phyloP scores from a whole-genome alignment of 2,888 invertebrate species.

The Pyrrhia umbra region DNA sequence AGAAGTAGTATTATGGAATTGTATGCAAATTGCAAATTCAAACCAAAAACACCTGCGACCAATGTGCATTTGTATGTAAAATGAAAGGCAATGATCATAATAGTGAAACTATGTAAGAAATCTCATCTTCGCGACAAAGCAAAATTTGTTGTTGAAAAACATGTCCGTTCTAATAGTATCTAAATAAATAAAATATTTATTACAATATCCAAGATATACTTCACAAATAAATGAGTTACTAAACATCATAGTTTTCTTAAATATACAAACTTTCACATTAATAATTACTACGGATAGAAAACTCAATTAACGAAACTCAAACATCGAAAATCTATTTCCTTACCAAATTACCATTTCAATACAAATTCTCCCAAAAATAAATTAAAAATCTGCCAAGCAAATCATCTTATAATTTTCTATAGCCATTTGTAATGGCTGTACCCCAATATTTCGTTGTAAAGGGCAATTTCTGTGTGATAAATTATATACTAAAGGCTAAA shows the following conservation, averaged over 20 bases:
- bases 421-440: slow-evolving; percentile 37
- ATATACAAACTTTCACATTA: neutral
- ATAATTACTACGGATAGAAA: neutral
- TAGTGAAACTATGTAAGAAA: neutral
- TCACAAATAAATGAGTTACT: too few species aligned
- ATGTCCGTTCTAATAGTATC: neutral
- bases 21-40: slow-evolving; percentile 24
- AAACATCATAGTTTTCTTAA: neutral
- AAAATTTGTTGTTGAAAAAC: neutral
- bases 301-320: slow-evolving; percentile 17
- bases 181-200: too few species aligned
- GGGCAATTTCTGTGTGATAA: slow-evolving; percentile 50
- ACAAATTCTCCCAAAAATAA: slow-evolving; percentile 43
- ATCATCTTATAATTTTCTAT: slow-evolving; percentile 50
- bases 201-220: too few species aligned
- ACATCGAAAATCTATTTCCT: slow-evolving; percentile 12
- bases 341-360: slow-evolving; percentile 31
- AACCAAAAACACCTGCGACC: slow-evolving; percentile 21
- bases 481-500: slow-evolving; percentile 54
- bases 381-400: slow-evolving; percentile 50
- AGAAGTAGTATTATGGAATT: slow-evolving; percentile 9
- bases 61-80: slow-evolving; percentile 16
- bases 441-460: slow-evolving; percentile 36
- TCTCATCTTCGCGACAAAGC: neutral
- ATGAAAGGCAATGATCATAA: slow-evolving; percentile 10